These are phyloP conservation scores for Cosmopolites sordidus DNA, from an alignment of 2,888 invertebrate genomes.

Conservation along the genomic window DNA sequence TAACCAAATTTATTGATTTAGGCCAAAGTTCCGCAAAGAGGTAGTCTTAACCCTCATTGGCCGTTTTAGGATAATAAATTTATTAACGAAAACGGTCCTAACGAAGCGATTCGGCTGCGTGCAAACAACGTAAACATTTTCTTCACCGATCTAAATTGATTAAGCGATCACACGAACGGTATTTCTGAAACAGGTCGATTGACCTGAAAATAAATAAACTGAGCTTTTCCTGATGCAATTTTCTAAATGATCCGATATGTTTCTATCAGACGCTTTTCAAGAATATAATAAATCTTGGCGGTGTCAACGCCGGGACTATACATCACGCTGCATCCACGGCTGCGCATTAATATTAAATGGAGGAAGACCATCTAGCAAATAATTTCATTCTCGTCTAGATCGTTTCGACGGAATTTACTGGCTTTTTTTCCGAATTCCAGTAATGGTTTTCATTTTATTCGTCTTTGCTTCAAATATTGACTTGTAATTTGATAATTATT, in stretches of 20 bases:
- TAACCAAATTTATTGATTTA: not conserved
- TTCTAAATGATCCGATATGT: constrained; percentile 1
- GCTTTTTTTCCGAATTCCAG: not conserved
- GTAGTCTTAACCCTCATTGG: not conserved
- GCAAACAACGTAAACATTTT: not conserved
- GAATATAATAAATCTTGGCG: constrained; percentile 22
- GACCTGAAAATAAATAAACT: no score
- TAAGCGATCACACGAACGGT: no score
- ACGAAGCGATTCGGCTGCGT: not conserved
- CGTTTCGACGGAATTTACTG: not conserved
- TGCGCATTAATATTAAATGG: constrained; percentile 22
- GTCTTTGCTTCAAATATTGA: no score
- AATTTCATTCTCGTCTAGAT: not conserved
- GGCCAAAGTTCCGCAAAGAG: not conserved
- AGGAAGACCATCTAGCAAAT: not conserved
- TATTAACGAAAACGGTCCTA: not conserved
- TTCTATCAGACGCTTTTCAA: constrained; percentile 3
- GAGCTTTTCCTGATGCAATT: not conserved
- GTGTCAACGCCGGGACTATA: constrained; percentile 19
- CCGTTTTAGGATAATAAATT: constrained; percentile 1
- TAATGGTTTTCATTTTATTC: no score
- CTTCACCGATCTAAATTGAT: not conserved
- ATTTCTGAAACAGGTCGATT: no score
- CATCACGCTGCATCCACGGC: constrained; percentile 19
- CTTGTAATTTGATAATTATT: no score